Base-by-base conservation (phyloP, 2,797 vertebrate genomes). In the Sarcophilus harrisii region DNA sequence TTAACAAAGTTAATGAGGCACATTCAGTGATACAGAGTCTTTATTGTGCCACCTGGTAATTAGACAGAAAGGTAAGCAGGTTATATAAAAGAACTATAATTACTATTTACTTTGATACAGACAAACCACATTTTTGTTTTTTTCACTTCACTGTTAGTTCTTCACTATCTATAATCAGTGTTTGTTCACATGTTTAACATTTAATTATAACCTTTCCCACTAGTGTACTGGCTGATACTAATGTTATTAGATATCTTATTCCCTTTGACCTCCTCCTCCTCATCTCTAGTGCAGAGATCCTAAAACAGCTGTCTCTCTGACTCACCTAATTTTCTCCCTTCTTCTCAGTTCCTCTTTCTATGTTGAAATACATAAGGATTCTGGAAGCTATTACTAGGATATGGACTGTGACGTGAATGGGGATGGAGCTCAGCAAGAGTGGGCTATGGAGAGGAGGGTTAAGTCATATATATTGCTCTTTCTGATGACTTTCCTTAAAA, bases 21-120 rank as follows among this genome's bases (percentile, higher is more conserved):
- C 89, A 52, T 90, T 92, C 90, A 90, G 91, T 95, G 49, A 54
- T 62, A 91, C 32, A 93, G 55, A 81, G 45, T 92, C 81, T 91
- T 96, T 28, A 57, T 92, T 92, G n/a, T 91, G 10, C 62, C 59
- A 29, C 90, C 52, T 91, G 58, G 45, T 49, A 55, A 93, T 81
- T 60, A 58, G 21, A 12, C 45, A 87, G 89, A 90, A 91, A 92
- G 93, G 45, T 93, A 94, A 92, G 49, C 87, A 90, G 60, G 66
- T 96, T 91, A 54, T 92, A 21, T 52, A 54, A 60, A 57, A 52
- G 91, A 92, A 14, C 3, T 10, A 12, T 52, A 94, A 28, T 91
- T 92, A 92, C 45, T 16, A 12, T 62, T 81, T 91, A 27, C 32
- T n/a, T 91, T 93, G 58, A 58, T 29, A 1, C 81, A 95, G 57